Evolutionary conservation across 2,888 invertebrate genomes (phyloP), one percentile per base, ranked within the genome.

Genomic region (Phengaris alcon): DNA sequence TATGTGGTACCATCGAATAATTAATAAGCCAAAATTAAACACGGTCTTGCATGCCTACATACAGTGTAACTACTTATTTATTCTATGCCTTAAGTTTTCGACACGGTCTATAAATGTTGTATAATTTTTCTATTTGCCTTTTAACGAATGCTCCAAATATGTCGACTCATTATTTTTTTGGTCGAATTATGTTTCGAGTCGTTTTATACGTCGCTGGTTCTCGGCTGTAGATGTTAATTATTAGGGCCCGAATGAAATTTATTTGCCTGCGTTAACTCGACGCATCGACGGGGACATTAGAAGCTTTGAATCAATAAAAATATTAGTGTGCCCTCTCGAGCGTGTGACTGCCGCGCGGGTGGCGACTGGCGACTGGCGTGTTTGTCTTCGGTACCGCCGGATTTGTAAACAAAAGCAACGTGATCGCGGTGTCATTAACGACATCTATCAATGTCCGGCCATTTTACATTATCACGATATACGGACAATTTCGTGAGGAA

Each of bases 401-500:
- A 84, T 86, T 86, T 85, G 87, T 88, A 90, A 89, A 89, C 87
- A 89, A 86, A 85, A 82, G 81, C 82, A 80, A 79, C 79, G 79
- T 78, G 81, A 81, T 78, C 75, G 78, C 72, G 75, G 82, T 79
- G 78, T 82, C 82, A 83, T 84, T 83, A 82, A 81, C 81, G 78
- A 81, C 82, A 79, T 79, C 78, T 80, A 79, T 80, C 80, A 79
- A 81, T 79, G 78, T 77, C 79, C 77, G 75, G 74, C 74, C 76
- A 75, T 76, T 79, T 48, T 79, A 81, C 77, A 79, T 79, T 79
- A 78, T 75, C 77, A 79, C 78, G 74, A 76, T 75, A 13, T 8
- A 69, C 64, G 35, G 44, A 59, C 68, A n/a, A 12, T 22, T 7
- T 74, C 15, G 54, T 59, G 51, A 74, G 15, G 22, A 48, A 46